Evolutionary conservation across 2,888 invertebrate genomes (phyloP), one percentile per base, ranked within the genome.

Genomic region (Polietes domitor): DNA sequence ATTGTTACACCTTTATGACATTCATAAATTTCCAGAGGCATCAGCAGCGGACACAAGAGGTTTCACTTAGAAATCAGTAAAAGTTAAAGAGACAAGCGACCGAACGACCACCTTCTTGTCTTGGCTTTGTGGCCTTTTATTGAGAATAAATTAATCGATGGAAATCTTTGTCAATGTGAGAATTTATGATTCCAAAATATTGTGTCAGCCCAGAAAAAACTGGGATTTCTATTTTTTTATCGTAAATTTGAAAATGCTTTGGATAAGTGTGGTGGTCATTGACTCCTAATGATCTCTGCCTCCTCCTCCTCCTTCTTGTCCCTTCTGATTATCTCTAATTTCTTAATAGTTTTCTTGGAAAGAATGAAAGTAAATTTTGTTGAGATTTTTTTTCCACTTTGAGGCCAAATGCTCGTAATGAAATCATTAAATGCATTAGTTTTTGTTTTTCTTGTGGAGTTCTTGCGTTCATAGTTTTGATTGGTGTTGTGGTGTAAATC

Each of bases 1-100:
- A 76, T 82, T 82, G 82, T 82, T 79, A 68, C 78, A 82, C 63
- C 78, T 79, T 72, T 82, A 82, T 79, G 82, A 76, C 72, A 76
- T 37, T 65, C 82, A 82, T 82, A 82, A 82, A 82, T 82, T 72
- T 65, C 28, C 32, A 58, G 68, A 43, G 58, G 50, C 47, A 55
- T n/a, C 50, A 28, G 15, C 10, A 43, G 17, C 65, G 58, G 41
- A 58, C 26, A 55, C 72, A 82, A 79, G 58, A 32, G 19, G 26
- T 19, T 26, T 53, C 53, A 17, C 17, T 50, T 50, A 12, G n/a
- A 53, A 53, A 21, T 21, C 21, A 19, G 53, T 21, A 53, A 53
- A 53, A 19, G 53, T 53, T 24, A 21, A 53, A 53, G 17, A 50
- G 10, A 21, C 50, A 3, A 24, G 47, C 53, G n/a, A 50, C 17